Evolutionary conservation across 2,888 invertebrate species (phyloP), one percentile per base, ranked within the genome.

Genomic region (Standfussiana lucernea): DNA sequence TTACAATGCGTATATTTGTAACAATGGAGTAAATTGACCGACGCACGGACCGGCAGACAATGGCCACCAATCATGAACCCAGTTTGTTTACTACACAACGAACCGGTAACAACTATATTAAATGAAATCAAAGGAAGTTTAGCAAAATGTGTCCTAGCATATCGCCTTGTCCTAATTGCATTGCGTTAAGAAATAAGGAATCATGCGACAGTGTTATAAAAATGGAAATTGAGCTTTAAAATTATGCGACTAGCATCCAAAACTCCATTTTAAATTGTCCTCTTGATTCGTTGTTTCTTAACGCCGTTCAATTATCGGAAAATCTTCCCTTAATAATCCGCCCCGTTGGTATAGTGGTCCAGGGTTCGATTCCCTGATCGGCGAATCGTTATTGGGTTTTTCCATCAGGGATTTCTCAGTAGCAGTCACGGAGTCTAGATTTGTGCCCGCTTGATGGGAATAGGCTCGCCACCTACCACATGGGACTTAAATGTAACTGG

Each of bases 1-100:
- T 95, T 95, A 95, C 95, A 93, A 92, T 93, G 89, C 89, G 89
- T 92, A 90, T 92, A 91, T 94, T 92, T 94, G 94, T 95, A 95
- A 96, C 96, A 96, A 96, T 96, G 90, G 94, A 89, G 88, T 94
- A 94, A 96, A 95, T 95, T 96, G 94, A 95, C 92, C 92, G 92
- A 90, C 87, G 91, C 92, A 88, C 89, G 86, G 89, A 79, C 89
- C 89, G 83, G 85, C 90, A 94, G 94, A 96, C 96, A 96, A 96
- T 96, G 89, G 92, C 82, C 90, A 93, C 87, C 95, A 96, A 96
- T 96, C 95, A 96, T 94, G 93, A 91, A 93, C 90, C 89, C 92
- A 90, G 94, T 94, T 95, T 94, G 94, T 93, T 92, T 92, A 90
- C 90, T 90, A 81, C 89, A 92, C 90, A 92, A 90, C 90, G 85